A percentile compares a stretch with the other conserved stretches of the same genome.
phyloP scores from a whole-genome alignment of 2,888 invertebrate species.

The Euspilapteryx auroguttella region DNA sequence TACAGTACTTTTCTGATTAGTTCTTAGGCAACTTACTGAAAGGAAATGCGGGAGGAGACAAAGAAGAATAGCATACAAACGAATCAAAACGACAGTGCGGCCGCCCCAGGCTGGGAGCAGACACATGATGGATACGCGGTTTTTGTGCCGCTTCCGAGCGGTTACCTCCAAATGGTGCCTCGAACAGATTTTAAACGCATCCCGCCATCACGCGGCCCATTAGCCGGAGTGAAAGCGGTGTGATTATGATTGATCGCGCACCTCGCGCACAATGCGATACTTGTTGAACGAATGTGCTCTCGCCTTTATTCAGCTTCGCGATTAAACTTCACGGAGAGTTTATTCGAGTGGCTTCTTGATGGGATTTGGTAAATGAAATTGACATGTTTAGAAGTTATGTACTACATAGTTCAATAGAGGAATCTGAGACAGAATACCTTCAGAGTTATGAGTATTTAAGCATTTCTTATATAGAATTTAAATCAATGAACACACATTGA shows the following conservation, averaged over 20 bases:
- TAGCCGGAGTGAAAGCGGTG: slow-evolving; percentile 55
- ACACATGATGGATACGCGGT: slow-evolving; percentile 48
- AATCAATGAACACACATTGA: too few relatives aligned
- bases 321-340: too few relatives aligned
- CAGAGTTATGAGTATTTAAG: too few relatives aligned
- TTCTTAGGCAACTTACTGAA: too few relatives aligned
- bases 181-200: slow-evolving; percentile 54
- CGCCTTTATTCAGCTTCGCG: too few relatives aligned
- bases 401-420: too few relatives aligned
- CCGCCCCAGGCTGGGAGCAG: slow-evolving; percentile 7
- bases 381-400: too few relatives aligned
- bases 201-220: slow-evolving; percentile 54
- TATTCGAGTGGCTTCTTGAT: slow-evolving; percentile 45
- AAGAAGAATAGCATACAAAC: not conserved
- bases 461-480: too few relatives aligned
- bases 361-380: slow-evolving; percentile 13
- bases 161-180: slow-evolving; percentile 47
- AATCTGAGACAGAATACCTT: too few relatives aligned
- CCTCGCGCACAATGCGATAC: slow-evolving; percentile 34
- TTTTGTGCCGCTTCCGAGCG: slow-evolving; percentile 50
- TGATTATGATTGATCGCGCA: slow-evolving; percentile 56
- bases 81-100: not conserved
- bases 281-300: too few relatives aligned
- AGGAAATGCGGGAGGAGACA: too few relatives aligned
- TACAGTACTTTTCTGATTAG: too few relatives aligned